Base-by-base conservation (phyloP, 2,888 invertebrate species). In the Pollenia labialis region DNA sequence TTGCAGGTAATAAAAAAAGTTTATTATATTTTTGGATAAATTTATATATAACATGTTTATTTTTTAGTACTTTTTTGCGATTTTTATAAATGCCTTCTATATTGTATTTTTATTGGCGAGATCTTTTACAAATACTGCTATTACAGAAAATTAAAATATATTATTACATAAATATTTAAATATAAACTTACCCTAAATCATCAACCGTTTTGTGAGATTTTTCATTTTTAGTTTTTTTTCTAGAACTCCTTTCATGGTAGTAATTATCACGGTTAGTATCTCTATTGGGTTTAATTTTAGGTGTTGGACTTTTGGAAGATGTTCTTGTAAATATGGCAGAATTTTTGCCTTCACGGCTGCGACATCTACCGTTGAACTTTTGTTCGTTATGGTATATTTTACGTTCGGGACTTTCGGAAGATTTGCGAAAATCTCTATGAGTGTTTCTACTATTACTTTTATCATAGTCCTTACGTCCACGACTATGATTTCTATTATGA, bases 171-270 rank as follows among this genome's bases (percentile, higher is more conserved):
- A 1, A 23, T 46, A 82, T 52, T 14, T 50, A 52, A 12, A 76
- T 23, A 42, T 11, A 64, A 66, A 85, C 81, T 81, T 85, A 85
- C 85, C 76, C 40, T 76, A 76, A 50, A 54, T 80, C 60, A 54
- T 32, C 8, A 60, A 9, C 3, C 50, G 11, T 14, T 23, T 77
- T 50, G 7, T 7, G 14, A 4, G 40, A n/a, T 32, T 75, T 85
- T 4, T 48, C 48, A 7, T 48, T 52, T 46, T 60, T n/a, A 18
- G 12, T 46, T 6, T 8, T 46, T 6, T 8, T 32, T 16, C 3
- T 58, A 14, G 8, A 44, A 3, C 1, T 62, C 0, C 66, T 40
- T 11, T 42, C 56, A 68, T 18, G n/a, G 23, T 68, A 9, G 10
- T 11, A 44, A 32, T 42, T 10, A 62, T 46, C 68, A 44, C 14